phyloP scores from a whole-genome alignment of 1,140 invertebrate genomes.

The Habropoda laboriosa region DNA sequence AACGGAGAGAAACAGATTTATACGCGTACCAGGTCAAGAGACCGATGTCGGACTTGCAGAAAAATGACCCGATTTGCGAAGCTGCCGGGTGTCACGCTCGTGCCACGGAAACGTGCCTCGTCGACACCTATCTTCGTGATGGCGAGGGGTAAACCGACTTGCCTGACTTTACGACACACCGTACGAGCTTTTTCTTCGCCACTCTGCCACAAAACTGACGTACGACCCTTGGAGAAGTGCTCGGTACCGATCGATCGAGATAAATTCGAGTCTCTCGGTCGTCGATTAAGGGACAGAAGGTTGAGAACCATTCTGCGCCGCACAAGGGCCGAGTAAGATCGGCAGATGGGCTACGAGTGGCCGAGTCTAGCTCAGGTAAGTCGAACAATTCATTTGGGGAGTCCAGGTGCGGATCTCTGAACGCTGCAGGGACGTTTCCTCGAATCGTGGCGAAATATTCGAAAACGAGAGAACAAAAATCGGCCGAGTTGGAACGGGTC shows the following conservation, averaged over 20 bases:
- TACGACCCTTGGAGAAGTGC: no score
- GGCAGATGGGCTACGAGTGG: constrained; percentile 16
- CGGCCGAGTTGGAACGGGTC: constrained; percentile 42
- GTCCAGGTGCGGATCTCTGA: constrained; percentile 19
- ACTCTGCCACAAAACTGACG: no score
- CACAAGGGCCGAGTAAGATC: not conserved
- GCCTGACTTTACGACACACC: no score
- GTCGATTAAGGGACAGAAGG: not conserved
- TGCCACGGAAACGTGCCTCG: constrained; percentile 12
- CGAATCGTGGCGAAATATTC: not conserved
- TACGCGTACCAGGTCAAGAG: not conserved
- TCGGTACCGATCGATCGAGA: no score
- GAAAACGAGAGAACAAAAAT: not conserved
- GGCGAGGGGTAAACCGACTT: no score
- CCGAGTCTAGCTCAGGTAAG: constrained; percentile 5
- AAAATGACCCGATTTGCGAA: constrained; percentile 50
- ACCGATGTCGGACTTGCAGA: constrained; percentile 8
- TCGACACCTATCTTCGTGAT: constrained; percentile 20
- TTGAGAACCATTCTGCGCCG: not conserved
- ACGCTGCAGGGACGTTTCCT: not conserved
- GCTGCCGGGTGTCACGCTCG: constrained; percentile 25
- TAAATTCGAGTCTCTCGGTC: not conserved
- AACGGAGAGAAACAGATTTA: constrained; percentile 40
- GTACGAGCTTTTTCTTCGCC: no score
- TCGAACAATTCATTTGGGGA: not conserved